Evolutionary conservation across 64 coral and sea anemone species (phyloP).

Genomic region (Platygyra sinensis): DNA sequence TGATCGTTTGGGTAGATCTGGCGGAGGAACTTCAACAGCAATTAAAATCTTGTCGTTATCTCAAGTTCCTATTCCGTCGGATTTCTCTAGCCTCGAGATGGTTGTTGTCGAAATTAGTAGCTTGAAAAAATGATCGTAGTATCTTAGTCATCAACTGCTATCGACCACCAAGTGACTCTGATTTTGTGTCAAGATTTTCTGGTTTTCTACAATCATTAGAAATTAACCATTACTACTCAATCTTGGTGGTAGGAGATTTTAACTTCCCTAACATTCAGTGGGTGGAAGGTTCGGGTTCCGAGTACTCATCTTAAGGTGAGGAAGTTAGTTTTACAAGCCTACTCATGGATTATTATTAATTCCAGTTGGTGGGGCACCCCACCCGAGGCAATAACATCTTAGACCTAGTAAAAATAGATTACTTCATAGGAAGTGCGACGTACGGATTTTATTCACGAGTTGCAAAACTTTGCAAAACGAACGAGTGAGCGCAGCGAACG

Average conservation of each 20-base stretch:
- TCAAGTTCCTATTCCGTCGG: too few species aligned
- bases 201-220: conserved; percentile 22
- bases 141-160: conserved; percentile 21
- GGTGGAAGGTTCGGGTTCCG: conserved; percentile 31
- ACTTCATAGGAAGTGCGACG: too few species aligned
- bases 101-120: too few species aligned
- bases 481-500: too few species aligned
- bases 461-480: too few species aligned
- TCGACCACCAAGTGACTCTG: conserved; percentile 22
- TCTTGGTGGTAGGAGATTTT: conserved; percentile 29
- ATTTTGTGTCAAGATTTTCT: conserved; percentile 28
- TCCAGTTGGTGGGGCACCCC: conserved; percentile 8
- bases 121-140: conserved; percentile 12
- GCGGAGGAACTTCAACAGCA: conserved; percentile 7
- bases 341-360: conserved; percentile 3
- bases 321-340: conserved; percentile 10
- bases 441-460: too few species aligned
- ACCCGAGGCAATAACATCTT: neutral
- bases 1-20: too few species aligned
- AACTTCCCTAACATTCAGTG: conserved; percentile 43
- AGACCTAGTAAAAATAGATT: neutral
- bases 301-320: neutral
- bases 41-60: conserved; percentile 3
- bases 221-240: conserved; percentile 25
- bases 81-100: too few species aligned